These are phyloP conservation scores for Cotesia chilonis DNA, from an alignment of 1,140 invertebrate species.

Conservation along the genomic window DNA sequence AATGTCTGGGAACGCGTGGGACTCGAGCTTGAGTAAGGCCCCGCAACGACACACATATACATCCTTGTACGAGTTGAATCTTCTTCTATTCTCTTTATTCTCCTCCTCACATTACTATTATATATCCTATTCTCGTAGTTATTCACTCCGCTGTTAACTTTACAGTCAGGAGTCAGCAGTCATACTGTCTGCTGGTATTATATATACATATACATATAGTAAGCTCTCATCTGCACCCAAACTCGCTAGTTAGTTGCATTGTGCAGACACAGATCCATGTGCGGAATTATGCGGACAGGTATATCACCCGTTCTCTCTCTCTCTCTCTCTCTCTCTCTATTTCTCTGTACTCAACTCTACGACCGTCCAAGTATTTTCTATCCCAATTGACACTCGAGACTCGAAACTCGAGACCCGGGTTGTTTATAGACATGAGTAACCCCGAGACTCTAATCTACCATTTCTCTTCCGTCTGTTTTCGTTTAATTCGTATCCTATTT, in stretches of 20 bases:
- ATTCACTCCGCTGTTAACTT: slow-evolving; percentile 13
- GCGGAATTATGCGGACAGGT: slow-evolving; percentile 37
- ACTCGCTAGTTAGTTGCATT: slow-evolving; percentile 32
- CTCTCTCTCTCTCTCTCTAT: background rate
- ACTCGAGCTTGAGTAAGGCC: slow-evolving; percentile 53
- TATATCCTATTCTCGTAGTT: slow-evolving; percentile 17
- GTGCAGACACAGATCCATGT: slow-evolving; percentile 37
- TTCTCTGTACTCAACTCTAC: background rate
- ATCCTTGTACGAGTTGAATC: background rate
- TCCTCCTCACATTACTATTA: background rate
- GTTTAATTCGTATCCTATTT: background rate
- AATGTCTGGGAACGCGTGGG: slow-evolving; percentile 63
- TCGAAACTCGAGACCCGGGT: background rate
- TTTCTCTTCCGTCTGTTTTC: background rate
- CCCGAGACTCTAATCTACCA: slow-evolving; percentile 24
- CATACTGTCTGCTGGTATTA: slow-evolving; percentile 1
- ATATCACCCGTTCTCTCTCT: slow-evolving; percentile 10
- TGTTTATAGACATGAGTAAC: slow-evolving; percentile 1
- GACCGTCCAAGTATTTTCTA: slow-evolving; percentile 4
- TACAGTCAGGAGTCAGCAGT: background rate
- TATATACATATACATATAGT: too few species aligned
- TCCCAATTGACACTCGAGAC: background rate
- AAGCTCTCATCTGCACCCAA: slow-evolving; percentile 14
- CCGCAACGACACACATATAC: slow-evolving; percentile 47
- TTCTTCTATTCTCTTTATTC: slow-evolving; percentile 21